phyloP scores from a whole-genome alignment of 2,797 vertebrate genomes.

The Coreius guichenoti region DNA sequence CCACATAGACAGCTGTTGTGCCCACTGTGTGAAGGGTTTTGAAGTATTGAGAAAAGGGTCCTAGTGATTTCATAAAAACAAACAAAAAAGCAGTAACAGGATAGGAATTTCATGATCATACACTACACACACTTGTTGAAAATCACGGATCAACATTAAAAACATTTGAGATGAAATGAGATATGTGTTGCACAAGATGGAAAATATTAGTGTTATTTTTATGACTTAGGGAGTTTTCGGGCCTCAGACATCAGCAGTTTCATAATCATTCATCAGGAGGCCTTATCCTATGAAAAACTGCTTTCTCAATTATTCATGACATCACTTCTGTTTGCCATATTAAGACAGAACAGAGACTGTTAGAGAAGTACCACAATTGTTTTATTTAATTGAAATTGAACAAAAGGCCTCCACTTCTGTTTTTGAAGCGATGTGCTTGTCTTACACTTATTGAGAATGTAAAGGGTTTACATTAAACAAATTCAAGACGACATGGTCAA shows the following conservation, averaged over 20 bases:
- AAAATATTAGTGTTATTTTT: not conserved
- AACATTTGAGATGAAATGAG: too few relatives aligned
- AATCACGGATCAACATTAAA: too few relatives aligned
- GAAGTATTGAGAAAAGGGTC: too few relatives aligned
- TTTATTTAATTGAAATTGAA: constrained; percentile 1
- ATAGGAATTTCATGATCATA: too few relatives aligned
- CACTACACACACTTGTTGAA: too few relatives aligned
- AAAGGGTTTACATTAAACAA: not conserved
- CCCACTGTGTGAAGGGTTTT: too few relatives aligned
- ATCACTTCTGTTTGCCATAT: not conserved
- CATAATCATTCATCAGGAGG: not conserved
- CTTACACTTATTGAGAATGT: not conserved
- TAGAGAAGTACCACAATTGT: not conserved
- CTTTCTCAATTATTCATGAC: not conserved
- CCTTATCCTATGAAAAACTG: not conserved
- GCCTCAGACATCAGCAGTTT: not conserved
- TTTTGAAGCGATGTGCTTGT: not conserved
- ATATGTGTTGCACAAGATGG: not conserved
- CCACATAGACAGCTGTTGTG: too few relatives aligned
- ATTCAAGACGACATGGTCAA: not conserved
- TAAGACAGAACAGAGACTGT: not conserved
- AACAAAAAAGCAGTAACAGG: too few relatives aligned
- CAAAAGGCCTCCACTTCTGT: not conserved
- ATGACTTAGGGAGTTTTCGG: not conserved
- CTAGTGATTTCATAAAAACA: too few relatives aligned